Evolutionary conservation across 2,797 vertebrate genomes (phyloP).

Genomic region (Mus minutoides): DNA sequence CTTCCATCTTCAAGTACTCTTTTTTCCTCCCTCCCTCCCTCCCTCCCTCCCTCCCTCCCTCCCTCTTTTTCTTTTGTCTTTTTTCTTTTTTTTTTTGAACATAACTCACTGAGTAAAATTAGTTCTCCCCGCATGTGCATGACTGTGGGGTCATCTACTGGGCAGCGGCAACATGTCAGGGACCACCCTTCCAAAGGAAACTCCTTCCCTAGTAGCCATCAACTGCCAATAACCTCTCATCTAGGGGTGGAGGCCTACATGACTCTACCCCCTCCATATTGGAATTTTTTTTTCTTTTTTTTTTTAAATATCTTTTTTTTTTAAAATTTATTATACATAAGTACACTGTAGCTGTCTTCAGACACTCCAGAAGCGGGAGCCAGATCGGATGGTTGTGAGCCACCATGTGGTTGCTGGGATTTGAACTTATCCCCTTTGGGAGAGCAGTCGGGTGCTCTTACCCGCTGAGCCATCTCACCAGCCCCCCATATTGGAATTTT

Average conservation of each 20-base stretch:
- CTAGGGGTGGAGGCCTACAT: background rate
- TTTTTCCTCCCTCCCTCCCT: background rate
- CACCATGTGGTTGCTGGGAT: too few species aligned
- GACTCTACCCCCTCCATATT: background rate
- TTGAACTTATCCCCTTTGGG: too few species aligned
- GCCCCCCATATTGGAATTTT: background rate
- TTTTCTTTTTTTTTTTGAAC: background rate
- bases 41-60: background rate
- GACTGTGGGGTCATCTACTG: background rate
- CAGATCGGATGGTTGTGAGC: too few species aligned
- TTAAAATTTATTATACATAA: too few species aligned
- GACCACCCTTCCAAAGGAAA: background rate
- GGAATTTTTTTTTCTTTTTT: too few species aligned
- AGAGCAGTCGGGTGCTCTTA: too few species aligned
- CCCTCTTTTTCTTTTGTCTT: background rate
- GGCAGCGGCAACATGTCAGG: background rate
- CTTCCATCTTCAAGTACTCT: background rate
- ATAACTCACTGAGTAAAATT: background rate
- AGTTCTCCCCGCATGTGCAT: background rate
- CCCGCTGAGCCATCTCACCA: too few species aligned
- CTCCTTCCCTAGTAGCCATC: background rate
- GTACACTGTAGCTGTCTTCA: too few species aligned
- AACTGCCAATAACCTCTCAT: background rate
- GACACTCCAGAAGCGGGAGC: too few species aligned
- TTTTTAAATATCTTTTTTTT: too few species aligned